Percentiles rank a stretch among this genome's conserved stretches.
These are phyloP conservation scores for Nothobranchius furzeri DNA, from an alignment of 2,113 vertebrate genomes.

Conservation along the genomic window DNA sequence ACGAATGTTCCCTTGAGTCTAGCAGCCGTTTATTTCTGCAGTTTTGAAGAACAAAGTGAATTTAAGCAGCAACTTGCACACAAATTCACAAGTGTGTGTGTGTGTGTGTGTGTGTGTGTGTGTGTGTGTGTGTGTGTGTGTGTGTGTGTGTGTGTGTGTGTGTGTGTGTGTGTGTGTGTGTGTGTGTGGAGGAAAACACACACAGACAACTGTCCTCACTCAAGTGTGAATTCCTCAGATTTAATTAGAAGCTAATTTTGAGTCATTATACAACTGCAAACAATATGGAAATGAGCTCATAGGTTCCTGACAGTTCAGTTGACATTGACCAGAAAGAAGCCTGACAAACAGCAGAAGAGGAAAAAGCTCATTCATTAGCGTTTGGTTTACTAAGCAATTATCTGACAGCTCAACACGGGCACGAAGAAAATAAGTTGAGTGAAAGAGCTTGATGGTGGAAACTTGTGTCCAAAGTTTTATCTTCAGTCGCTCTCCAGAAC, in stretches of 20 bases:
- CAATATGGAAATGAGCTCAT: slow-evolving; percentile 75
- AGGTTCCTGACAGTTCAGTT: slow-evolving; percentile 66
- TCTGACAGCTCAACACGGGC: slow-evolving; percentile 28
- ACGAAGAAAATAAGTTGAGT: slow-evolving; percentile 12
- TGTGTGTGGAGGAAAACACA: neutral
- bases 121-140: slow-evolving; percentile 3
- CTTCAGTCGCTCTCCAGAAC: slow-evolving; percentile 1
- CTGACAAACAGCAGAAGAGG: slow-evolving; percentile 39
- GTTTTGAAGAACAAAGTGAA: slow-evolving; percentile 58
- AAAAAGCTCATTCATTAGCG: slow-evolving; percentile 39
- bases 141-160: slow-evolving; percentile 4
- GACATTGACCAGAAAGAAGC: slow-evolving; percentile 60
- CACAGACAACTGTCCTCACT: slow-evolving; percentile 53
- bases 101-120: slow-evolving; percentile 4
- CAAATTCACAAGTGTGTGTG: slow-evolving; percentile 33
- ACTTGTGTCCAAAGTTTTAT: slow-evolving; percentile 14
- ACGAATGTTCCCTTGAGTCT: slow-evolving; percentile 31
- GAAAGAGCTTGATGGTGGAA: slow-evolving; percentile 5
- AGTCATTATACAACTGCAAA: slow-evolving; percentile 77
- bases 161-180: slow-evolving; percentile 5
- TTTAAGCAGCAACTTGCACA: slow-evolving; percentile 32
- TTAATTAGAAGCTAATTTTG: slow-evolving; percentile 79
- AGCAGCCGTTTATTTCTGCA: slow-evolving; percentile 38
- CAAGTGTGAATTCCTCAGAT: slow-evolving; percentile 74
- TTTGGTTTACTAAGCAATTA: slow-evolving; percentile 55